Evolutionary conservation across 1,140 invertebrate genomes (phyloP).

Genomic region (Chironomus striatipennis): DNA sequence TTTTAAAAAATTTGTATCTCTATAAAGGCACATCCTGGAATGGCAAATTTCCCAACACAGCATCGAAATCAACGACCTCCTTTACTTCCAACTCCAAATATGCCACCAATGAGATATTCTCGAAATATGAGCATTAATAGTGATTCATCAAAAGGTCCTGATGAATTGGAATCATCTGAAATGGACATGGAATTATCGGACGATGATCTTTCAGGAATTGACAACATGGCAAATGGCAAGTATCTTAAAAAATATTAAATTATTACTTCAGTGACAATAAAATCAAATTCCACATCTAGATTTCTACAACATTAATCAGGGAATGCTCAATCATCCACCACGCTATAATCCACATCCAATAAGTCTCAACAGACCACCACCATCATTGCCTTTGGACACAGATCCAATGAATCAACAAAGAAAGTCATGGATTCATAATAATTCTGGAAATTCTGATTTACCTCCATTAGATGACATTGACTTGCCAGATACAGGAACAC

Average conservation of each 20-base stretch:
- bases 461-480: too few species aligned
- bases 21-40: not conserved
- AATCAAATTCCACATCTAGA: not conserved
- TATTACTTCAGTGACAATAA: too few species aligned
- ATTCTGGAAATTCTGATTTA: too few species aligned
- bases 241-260: not conserved
- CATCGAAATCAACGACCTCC: conserved; percentile 32
- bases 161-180: conserved; percentile 28
- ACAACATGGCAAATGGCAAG: not conserved
- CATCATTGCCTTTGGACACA: not conserved
- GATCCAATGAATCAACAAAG: not conserved
- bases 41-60: conserved; percentile 29
- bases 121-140: conserved; percentile 37
- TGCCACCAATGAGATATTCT: conserved; percentile 25
- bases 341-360: not conserved
- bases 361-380: not conserved
- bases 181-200: conserved; percentile 3
- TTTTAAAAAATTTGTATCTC: not conserved
- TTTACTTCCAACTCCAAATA: conserved; percentile 21
- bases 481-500: too few species aligned
- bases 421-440: not conserved
- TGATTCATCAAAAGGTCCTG: conserved; percentile 41
- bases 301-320: not conserved
- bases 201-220: not conserved
- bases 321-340: not conserved